Conservation (phyloP, 2,113 vertebrate genomes). For the Piaya cayana region DNA sequence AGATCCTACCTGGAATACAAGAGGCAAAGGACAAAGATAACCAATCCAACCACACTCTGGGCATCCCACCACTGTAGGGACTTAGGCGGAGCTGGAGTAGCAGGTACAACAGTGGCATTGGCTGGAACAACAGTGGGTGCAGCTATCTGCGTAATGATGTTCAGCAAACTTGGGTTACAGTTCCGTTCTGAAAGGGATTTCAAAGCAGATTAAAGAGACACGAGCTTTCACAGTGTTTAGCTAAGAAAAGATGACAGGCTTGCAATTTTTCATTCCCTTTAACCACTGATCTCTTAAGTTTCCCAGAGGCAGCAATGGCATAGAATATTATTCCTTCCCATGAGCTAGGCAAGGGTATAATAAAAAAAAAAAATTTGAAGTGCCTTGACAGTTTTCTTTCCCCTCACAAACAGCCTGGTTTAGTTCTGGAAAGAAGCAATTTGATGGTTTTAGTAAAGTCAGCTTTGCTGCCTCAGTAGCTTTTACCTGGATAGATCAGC, state of each 20-base stretch:
- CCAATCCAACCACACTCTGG: constrained; percentile 83
- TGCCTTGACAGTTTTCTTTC: background rate
- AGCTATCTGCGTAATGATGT: constrained; percentile 82
- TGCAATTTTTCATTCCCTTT: background rate
- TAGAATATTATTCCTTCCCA: background rate
- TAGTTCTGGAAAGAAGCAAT: background rate
- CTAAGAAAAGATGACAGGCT: background rate
- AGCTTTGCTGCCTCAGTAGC: background rate
- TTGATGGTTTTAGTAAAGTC: background rate
- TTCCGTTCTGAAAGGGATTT: constrained; percentile 77
- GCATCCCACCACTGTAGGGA: constrained; percentile 86
- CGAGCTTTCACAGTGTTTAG: background rate
- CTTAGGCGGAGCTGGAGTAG: constrained; percentile 68
- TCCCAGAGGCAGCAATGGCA: background rate
- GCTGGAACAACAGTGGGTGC: constrained; percentile 71
- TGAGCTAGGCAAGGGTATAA: background rate
- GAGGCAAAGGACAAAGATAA: constrained; percentile 88
- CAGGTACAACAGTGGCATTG: constrained; percentile 72
- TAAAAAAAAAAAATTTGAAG: background rate
- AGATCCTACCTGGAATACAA: constrained; percentile 89
- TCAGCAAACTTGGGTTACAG: constrained; percentile 90
- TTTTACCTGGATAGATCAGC: background rate
- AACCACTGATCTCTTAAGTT: background rate
- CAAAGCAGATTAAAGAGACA: background rate
- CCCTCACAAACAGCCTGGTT: background rate